These are phyloP conservation scores for Lysiphlebus fabarum DNA, from an alignment of 1,140 invertebrate genomes.

Conservation along the genomic window DNA sequence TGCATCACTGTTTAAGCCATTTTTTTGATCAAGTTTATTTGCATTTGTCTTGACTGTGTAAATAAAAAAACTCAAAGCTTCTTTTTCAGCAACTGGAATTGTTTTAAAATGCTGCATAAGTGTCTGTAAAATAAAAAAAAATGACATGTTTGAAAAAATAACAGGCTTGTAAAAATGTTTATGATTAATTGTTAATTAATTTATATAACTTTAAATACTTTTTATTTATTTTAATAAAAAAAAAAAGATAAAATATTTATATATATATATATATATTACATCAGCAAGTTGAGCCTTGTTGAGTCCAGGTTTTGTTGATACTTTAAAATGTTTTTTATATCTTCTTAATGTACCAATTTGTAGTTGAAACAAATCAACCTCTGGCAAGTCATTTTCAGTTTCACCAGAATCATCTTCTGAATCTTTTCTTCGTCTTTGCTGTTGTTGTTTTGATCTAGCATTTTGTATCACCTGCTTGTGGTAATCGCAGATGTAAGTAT, in stretches of 20 bases:
- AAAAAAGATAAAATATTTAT: too few relatives aligned
- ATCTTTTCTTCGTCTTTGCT: slow-evolving; percentile 75
- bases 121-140: slow-evolving; percentile 68
- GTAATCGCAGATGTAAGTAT: slow-evolving; percentile 95
- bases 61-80: slow-evolving; percentile 92
- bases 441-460: slow-evolving; percentile 73
- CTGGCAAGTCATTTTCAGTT: slow-evolving; percentile 81
- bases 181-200: slow-evolving; percentile 12
- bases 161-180: too few relatives aligned
- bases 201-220: too few relatives aligned
- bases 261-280: slow-evolving; percentile 58
- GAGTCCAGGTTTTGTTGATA: slow-evolving; percentile 81
- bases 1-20: slow-evolving; percentile 67
- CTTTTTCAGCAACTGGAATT: slow-evolving; percentile 90
- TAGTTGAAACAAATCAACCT: slow-evolving; percentile 89
- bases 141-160: too few relatives aligned
- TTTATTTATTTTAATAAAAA: too few relatives aligned
- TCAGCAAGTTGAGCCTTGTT: slow-evolving; percentile 95
- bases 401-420: slow-evolving; percentile 90
- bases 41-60: slow-evolving; percentile 94
- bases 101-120: slow-evolving; percentile 93
- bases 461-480: slow-evolving; percentile 94
- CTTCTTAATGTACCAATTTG: slow-evolving; percentile 89
- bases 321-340: slow-evolving; percentile 92
- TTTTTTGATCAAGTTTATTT: slow-evolving; percentile 88